Percentiles rank a stretch among this genome's conserved stretches.
These are phyloP conservation scores for Polyodon spathula DNA, from an alignment of 2,113 vertebrate genomes.

Conservation along the genomic window DNA sequence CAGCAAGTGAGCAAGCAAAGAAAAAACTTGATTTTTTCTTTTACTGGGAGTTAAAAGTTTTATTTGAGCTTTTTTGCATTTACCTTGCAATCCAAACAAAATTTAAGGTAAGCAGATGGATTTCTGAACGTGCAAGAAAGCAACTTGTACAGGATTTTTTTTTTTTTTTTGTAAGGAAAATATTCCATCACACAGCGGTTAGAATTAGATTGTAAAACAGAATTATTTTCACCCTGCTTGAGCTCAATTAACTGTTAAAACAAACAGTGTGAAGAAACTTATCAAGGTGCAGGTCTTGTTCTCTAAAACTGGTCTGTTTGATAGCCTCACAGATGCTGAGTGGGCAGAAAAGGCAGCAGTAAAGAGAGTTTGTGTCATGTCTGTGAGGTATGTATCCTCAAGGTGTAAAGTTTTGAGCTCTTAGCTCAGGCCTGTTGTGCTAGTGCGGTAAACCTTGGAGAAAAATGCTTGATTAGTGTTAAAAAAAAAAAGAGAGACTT, in stretches of 20 bases:
- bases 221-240: background rate
- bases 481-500: no score
- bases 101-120: no score
- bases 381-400: constrained; percentile 4
- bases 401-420: background rate
- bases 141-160: no score
- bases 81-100: no score
- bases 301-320: constrained; percentile 23
- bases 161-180: background rate
- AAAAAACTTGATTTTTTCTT: no score
- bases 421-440: background rate
- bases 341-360: background rate
- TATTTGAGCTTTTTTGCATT: no score
- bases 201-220: background rate
- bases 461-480: background rate
- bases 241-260: background rate
- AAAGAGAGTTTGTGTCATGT: background rate
- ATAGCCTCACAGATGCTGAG: background rate
- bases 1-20: no score
- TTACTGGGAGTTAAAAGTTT: no score
- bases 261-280: background rate
- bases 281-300: background rate
- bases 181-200: background rate
- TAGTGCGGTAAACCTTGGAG: background rate
- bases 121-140: no score